Evolutionary conservation across 2,797 vertebrate species (phyloP).

Genomic region (Urocyon cinereoargenteus): DNA sequence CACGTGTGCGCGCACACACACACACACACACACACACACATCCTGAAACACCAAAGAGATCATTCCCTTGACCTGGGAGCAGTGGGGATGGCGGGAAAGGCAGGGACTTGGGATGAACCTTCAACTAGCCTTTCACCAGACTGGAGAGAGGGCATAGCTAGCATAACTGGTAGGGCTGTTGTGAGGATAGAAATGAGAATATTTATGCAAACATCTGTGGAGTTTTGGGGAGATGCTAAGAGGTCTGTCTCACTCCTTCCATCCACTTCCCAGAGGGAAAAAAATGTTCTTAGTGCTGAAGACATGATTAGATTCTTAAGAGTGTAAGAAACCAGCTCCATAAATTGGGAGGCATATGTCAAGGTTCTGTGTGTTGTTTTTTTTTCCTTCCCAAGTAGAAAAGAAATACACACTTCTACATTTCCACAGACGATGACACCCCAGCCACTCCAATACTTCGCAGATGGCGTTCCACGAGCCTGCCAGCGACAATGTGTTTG

Average conservation of each 20-base stretch:
- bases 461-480: not conserved
- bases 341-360: not conserved
- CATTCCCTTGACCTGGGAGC: not conserved
- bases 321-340: not conserved
- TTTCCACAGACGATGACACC: not conserved
- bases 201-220: not conserved
- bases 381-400: not conserved
- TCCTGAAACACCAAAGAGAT: not conserved
- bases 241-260: not conserved
- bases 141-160: accelerated
- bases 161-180: not conserved
- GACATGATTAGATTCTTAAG: not conserved
- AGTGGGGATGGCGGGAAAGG: not conserved
- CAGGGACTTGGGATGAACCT: not conserved
- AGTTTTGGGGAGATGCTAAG: not conserved
- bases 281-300: not conserved
- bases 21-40: not conserved
- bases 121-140: accelerated
- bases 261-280: not conserved
- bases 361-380: not conserved
- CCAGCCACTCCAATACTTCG: not conserved
- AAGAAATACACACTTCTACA: not conserved
- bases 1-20: not conserved
- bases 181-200: not conserved
- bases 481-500: not conserved